A percentile compares a stretch with the other conserved stretches of the same genome.
phyloP scores from a whole-genome alignment of 1,140 invertebrate genomes.

The Drosophila bocki region DNA sequence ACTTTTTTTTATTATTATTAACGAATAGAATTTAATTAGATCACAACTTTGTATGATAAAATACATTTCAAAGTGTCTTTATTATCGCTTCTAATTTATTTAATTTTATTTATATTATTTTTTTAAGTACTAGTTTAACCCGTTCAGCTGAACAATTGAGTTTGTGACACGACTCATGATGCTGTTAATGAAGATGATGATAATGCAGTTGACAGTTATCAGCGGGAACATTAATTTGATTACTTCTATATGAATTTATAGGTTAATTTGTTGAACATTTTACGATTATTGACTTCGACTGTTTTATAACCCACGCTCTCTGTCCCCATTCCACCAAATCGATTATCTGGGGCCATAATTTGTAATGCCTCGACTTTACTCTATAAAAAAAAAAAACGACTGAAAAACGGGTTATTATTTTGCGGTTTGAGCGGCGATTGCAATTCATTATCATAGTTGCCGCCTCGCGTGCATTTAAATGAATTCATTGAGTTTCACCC shows the following conservation, averaged over 20 bases:
- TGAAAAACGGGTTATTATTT: constrained; percentile 76
- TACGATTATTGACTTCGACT: constrained; percentile 77
- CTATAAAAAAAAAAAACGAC: constrained; percentile 16
- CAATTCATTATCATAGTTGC: constrained; percentile 79
- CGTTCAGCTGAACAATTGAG: constrained; percentile 23
- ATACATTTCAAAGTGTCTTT: not conserved
- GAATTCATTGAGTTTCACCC: constrained; percentile 77
- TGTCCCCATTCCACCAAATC: constrained; percentile 12
- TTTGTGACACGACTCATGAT: constrained; percentile 30
- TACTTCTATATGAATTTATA: constrained; percentile 83
- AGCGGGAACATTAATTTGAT: constrained; percentile 77
- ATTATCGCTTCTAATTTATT: not conserved
- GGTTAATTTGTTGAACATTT: constrained; percentile 79
- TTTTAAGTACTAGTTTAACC: constrained; percentile 13
- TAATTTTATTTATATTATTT: not conserved
- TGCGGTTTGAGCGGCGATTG: constrained; percentile 73
- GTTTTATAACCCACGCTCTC: constrained; percentile 40
- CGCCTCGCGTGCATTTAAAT: constrained; percentile 80
- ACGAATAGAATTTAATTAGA: too few species aligned
- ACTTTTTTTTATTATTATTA: not conserved
- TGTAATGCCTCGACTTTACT: constrained; percentile 51
- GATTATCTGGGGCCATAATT: constrained; percentile 75
- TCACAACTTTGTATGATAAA: too few species aligned
- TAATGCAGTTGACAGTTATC: constrained; percentile 73
- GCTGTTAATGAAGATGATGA: constrained; percentile 36